Conservation (phyloP, 2,797 vertebrate species). For the Enteromius paludinosus region DNA sequence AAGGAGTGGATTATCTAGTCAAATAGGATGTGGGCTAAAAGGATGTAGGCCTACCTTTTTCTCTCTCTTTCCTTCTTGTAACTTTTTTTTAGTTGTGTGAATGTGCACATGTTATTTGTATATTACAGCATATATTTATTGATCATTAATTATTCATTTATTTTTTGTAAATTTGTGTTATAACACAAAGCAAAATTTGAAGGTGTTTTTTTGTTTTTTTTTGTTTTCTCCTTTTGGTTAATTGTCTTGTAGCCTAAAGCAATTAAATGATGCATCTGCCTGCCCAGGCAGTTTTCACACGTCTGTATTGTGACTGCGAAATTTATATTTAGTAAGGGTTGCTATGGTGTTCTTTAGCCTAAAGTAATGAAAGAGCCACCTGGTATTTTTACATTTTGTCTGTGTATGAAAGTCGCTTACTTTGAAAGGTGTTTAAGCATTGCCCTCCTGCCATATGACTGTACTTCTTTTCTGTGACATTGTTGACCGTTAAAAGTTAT, state of each 20-base stretch:
- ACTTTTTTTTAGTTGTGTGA: too few relatives aligned
- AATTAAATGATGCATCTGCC: neutral
- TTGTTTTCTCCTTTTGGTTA: too few relatives aligned
- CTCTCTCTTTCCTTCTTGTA: neutral
- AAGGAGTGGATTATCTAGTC: neutral
- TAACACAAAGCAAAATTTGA: neutral
- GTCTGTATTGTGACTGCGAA: neutral
- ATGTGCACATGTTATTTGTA: neutral
- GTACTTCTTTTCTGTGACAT: neutral
- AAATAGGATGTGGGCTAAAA: neutral
- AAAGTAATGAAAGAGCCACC: neutral
- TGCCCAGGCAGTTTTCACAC: neutral
- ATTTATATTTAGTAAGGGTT: neutral
- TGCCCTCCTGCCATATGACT: neutral
- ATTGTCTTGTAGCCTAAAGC: neutral
- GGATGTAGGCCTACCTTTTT: neutral
- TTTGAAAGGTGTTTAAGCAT: neutral
- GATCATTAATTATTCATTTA: neutral
- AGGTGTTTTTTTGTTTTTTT: neutral
- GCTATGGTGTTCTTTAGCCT: neutral
- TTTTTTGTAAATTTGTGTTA: too few relatives aligned
- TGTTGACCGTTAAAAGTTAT: neutral
- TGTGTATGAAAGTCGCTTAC: neutral
- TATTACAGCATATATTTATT: neutral
- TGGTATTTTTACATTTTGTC: constrained; percentile 6